phyloP scores from a whole-genome alignment of 1,140 invertebrate genomes.

The Nylanderia fulva region DNA sequence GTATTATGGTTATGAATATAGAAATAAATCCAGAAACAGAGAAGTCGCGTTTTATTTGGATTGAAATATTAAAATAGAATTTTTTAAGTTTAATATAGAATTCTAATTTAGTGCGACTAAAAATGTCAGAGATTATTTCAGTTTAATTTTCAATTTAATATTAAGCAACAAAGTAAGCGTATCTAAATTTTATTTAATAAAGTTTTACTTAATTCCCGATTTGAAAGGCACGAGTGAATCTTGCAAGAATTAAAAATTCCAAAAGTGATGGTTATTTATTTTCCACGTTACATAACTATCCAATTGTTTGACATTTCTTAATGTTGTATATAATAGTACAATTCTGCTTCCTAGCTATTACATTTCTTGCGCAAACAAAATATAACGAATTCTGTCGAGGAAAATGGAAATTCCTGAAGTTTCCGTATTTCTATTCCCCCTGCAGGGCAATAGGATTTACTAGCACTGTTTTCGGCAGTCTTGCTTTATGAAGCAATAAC shows the following conservation, averaged over 20 bases:
- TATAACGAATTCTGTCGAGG: slow-evolving; percentile 17
- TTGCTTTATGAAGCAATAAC: slow-evolving; percentile 32
- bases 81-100: background rate
- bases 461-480: slow-evolving; percentile 3
- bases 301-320: background rate
- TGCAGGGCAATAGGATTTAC: slow-evolving; percentile 7
- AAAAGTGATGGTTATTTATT: background rate
- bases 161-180: too few species aligned
- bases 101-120: background rate
- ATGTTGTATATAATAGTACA: background rate
- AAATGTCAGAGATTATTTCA: background rate
- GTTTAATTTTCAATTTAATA: too few species aligned
- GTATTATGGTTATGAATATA: background rate
- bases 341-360: background rate
- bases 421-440: slow-evolving; percentile 26
- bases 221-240: too few species aligned
- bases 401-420: slow-evolving; percentile 36
- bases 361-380: slow-evolving; percentile 16
- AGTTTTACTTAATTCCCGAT: too few species aligned
- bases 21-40: background rate
- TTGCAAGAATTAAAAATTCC: too few species aligned
- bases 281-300: background rate
- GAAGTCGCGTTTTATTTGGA: background rate
- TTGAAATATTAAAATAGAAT: background rate
- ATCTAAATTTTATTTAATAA: too few species aligned